Conservation (phyloP, 2,888 invertebrate genomes). For the Prosapia bicincta region DNA sequence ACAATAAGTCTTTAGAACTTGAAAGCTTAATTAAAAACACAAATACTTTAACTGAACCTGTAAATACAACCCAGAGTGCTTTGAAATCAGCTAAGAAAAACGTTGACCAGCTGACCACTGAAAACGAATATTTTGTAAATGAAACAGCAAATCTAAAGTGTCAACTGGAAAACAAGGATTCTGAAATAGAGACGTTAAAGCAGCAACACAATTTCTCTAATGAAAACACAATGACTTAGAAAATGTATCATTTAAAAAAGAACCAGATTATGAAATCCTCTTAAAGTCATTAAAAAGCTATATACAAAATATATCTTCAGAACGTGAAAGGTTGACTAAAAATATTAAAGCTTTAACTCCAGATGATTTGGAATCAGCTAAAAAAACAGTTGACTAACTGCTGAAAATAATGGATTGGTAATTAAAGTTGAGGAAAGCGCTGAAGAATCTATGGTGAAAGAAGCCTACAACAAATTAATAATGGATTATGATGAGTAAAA, state of each 20-base stretch:
- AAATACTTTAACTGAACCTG: no score
- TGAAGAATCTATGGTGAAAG: slow-evolving; percentile 41
- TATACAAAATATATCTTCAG: background rate
- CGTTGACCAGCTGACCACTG: no score
- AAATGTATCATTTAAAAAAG: background rate
- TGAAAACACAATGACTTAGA: background rate
- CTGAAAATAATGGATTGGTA: background rate
- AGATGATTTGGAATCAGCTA: background rate
- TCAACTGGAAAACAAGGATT: background rate
- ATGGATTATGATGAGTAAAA: slow-evolving; percentile 49
- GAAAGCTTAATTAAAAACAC: no score
- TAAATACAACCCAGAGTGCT: no score
- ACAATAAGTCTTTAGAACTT: no score
- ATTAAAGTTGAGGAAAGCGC: slow-evolving; percentile 24
- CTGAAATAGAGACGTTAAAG: background rate
- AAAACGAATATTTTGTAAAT: no score
- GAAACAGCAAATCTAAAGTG: no score
- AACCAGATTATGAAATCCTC: background rate
- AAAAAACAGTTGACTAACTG: background rate
- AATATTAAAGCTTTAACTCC: background rate
- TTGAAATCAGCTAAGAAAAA: no score
- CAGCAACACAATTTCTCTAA: background rate
- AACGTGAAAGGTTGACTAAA: background rate
- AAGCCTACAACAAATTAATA: slow-evolving; percentile 46
- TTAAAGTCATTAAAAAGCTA: background rate